A percentile compares a stretch with the other conserved stretches of the same genome.
Evolutionary conservation across 2,888 invertebrate species (phyloP).

Genomic region (Thalpophila matura): DNA sequence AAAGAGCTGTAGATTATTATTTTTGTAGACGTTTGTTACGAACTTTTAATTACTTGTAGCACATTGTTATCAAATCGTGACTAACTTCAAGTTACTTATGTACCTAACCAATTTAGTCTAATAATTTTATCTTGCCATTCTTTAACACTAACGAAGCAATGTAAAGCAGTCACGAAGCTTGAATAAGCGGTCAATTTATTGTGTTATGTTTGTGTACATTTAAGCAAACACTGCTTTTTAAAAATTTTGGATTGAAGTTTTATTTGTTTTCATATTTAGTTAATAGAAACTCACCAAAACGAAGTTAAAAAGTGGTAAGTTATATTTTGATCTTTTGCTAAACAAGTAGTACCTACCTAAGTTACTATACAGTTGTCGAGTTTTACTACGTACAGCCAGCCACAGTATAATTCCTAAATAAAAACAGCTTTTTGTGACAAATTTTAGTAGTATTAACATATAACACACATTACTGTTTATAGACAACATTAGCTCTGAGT

Average conservation of each 20-base stretch:
- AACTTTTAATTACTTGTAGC: no score
- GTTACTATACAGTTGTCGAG: not conserved
- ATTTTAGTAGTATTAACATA: conserved; percentile 17
- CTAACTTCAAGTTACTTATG: no score
- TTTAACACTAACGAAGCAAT: conserved; percentile 19
- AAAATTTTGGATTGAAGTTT: no score
- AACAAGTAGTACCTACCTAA: not conserved
- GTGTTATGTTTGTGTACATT: not conserved
- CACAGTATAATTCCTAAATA: not conserved
- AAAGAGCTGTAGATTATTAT: no score
- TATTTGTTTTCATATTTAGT: no score
- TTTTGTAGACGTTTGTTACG: no score
- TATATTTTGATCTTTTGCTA: conserved; percentile 1
- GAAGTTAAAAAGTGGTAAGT: no score
- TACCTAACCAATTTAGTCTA: no score
- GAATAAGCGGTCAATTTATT: conserved; percentile 2
- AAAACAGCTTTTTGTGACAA: conserved; percentile 10
- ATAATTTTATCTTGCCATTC: no score
- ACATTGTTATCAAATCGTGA: no score
- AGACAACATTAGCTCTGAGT: conserved; percentile 26
- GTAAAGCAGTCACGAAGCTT: conserved; percentile 27
- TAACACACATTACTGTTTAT: conserved; percentile 19
- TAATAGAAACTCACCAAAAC: no score
- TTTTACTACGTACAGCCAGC: not conserved
- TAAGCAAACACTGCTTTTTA: not conserved